Percentiles rank a stretch among this genome's conserved stretches.
Evolutionary conservation across 1,140 invertebrate species (phyloP).

Genomic region (Latrodectus geometricus): DNA sequence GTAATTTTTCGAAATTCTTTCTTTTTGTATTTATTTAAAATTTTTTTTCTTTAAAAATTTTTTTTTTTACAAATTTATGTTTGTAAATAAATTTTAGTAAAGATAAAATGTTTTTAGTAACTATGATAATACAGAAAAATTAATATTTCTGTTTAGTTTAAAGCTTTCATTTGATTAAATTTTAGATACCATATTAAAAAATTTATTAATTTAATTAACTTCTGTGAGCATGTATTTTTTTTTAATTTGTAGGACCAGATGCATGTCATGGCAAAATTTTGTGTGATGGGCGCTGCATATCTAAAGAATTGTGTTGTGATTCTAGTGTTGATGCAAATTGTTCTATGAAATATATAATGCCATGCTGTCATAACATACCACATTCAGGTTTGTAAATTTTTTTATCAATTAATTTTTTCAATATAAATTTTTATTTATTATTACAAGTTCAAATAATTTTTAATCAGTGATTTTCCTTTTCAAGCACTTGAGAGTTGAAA

Average conservation of each 20-base stretch:
- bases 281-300: constrained; percentile 73
- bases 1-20: constrained; percentile 60
- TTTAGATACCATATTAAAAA: not conserved
- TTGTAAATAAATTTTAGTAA: not conserved
- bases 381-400: not conserved
- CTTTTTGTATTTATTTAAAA: not conserved
- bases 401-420: not conserved
- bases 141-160: not conserved
- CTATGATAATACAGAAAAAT: not conserved
- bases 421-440: not conserved
- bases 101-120: not conserved
- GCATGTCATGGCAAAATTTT: constrained; percentile 71
- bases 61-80: not conserved
- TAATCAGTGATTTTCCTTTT: not conserved
- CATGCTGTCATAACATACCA: constrained; percentile 63
- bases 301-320: constrained; percentile 72
- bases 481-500: not conserved
- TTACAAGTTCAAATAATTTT: not conserved
- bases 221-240: not conserved
- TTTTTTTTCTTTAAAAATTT: not conserved
- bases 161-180: not conserved
- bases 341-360: constrained; percentile 67
- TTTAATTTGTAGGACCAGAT: constrained; percentile 66
- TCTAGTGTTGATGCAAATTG: constrained; percentile 69
- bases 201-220: not conserved